Base-by-base conservation (phyloP, 2,113 vertebrate species). In the Lagopus muta region DNA sequence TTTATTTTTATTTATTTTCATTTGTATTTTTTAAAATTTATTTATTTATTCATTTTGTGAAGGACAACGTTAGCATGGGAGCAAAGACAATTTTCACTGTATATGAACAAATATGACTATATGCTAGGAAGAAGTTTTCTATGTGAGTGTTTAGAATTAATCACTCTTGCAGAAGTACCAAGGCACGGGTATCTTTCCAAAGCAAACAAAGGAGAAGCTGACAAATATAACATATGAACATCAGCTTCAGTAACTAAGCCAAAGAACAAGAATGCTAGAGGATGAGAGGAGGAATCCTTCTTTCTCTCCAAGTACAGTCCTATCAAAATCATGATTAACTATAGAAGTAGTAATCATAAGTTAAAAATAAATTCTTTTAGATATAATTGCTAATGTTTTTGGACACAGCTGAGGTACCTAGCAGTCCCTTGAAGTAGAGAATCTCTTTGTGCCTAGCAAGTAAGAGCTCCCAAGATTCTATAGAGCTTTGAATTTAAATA, bases 51-150 rank as follows among this genome's bases (percentile, higher is more conserved):
- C 25, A 50, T 50, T 50, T 48, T 22, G 48, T 17, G 45, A 75
- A 82, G 4, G 27, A n/a, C 0, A 0, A 5, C 54, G 6, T 42
- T 52, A 40, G 50, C 28, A 42, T 34, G 62, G 27, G 8, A 65
- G 0, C 8, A 69, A 72, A 40, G 34, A 70, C 2, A 5, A 24
- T n/a, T 60, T 50, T 50, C 69, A 50, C 27, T 3, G 0, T 27
- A 13, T 21, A 14, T 40, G 6, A 73, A 69, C 5, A 11, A 70
- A 36, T 40, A 58, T 9, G 4, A 11, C 27, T 60, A 30, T 4
- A 27, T 88, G 30, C 4, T 20, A 66, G 32, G 32, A 27, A 66
- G 25, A 75, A 20, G 2, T 30, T 80, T 69, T 61, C 10, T 73
- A 15, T 8, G 28, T 62, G 28, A 24, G 14, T 55, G 0, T 2